phyloP scores from a whole-genome alignment of 92 coral and sea anemone species.

The Actinostola sp. region DNA sequence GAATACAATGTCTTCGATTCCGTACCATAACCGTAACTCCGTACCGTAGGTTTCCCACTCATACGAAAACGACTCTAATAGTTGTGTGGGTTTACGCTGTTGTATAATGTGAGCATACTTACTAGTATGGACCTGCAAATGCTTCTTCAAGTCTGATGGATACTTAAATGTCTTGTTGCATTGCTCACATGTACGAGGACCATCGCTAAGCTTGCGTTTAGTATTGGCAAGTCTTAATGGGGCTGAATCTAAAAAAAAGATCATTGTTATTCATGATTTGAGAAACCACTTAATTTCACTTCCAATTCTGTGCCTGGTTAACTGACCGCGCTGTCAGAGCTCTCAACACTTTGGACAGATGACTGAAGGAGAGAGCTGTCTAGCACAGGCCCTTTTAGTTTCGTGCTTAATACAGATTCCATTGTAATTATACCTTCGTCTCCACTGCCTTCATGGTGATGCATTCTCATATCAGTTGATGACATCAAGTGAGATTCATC shows the following conservation, averaged over 20 bases:
- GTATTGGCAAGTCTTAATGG: slow-evolving; percentile 66
- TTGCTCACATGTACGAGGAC: slow-evolving; percentile 93
- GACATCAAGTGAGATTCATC: slow-evolving; percentile 8
- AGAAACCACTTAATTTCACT: no score
- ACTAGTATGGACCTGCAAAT: slow-evolving; percentile 98
- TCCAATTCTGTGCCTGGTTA: no score
- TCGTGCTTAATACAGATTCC: neutral
- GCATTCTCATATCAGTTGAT: slow-evolving; percentile 38
- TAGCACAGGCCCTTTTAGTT: no score
- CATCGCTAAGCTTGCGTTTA: slow-evolving; percentile 94
- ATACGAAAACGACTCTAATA: no score
- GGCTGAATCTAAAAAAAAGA: slow-evolving; percentile 11
- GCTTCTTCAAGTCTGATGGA: slow-evolving; percentile 98
- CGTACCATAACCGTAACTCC: no score
- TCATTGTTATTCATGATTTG: no score
- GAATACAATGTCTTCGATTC: no score
- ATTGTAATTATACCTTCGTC: slow-evolving; percentile 25
- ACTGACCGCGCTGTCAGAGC: no score
- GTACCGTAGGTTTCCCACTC: no score
- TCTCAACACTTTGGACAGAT: neutral
- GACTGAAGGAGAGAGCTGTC: no score
- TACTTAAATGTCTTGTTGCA: slow-evolving; percentile 98
- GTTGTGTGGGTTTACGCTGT: no score
- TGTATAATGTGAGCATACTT: no score
- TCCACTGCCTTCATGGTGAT: slow-evolving; percentile 17